Base-by-base conservation (phyloP, 2,113 vertebrate species). In the Zosterops pallidus region DNA sequence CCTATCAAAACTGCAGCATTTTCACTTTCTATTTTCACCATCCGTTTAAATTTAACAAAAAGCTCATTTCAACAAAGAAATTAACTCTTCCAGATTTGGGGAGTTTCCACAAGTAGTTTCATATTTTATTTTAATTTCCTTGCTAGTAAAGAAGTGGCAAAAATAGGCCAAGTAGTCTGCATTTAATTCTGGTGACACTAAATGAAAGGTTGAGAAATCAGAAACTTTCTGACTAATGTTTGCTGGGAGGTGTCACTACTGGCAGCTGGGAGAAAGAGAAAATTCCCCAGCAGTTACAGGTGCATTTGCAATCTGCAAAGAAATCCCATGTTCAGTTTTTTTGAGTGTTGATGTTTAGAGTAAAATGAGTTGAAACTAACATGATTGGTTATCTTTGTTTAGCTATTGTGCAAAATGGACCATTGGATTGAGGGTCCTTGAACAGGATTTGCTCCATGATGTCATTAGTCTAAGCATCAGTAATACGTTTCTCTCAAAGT, bases 91-190 rank as follows among this genome's bases (percentile, higher is more conserved):
- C 9, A 24, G 44, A 50, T 41, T 90, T 24, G 29, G 17, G 47
- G 46, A 75, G 13, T 55, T 85, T 91, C 85, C 70, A 84, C 20
- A 62, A 55, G 50, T 24, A 86, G 37, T 82, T 96, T 92, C 31
- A 33, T 53, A 64, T 74, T 92, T 77, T 29, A 47, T 33, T 93
- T 94, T 93, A 24, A 42, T 88, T 94, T 95, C 46, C 28, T 72
- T 89, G 35, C 53, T 86, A 35, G 39, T 79, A 59, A 77, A 79
- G 44, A 68, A 9, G 17, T 62, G 6, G 7, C 22, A 82, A 85
- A 94, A 96, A 79, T 47, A 86, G 52, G 42, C 9, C 15, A 76
- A 79, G n/a, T 78, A 60, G 60, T 23, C 71, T 70, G 11, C 77
- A 29, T 90, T 95, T 88, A 52, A 50, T 70, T 70, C n/a, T 56